phyloP scores from a whole-genome alignment of 2,113 vertebrate species.

The Merops nubicus region DNA sequence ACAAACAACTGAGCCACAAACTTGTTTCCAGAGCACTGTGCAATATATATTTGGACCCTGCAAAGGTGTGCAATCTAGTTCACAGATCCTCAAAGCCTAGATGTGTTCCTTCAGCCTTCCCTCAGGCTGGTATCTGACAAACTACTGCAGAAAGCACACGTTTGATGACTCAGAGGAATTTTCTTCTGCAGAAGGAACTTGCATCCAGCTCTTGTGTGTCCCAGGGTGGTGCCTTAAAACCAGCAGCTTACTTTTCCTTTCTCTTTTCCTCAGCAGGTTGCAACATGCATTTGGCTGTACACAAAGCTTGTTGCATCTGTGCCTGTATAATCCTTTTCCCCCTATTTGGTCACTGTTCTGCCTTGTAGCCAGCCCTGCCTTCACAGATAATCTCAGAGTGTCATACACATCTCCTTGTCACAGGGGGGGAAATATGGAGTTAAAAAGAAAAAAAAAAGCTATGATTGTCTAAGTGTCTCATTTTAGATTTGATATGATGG shows the following conservation, averaged over 20 bases:
- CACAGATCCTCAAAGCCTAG: neutral
- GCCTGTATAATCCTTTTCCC: neutral
- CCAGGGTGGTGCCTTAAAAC: neutral
- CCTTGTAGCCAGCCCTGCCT: neutral
- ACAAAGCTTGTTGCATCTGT: neutral
- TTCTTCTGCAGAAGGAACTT: neutral
- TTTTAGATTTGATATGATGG: conserved; percentile 30
- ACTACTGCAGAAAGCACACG: neutral
- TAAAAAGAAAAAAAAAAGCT: neutral
- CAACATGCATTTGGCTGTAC: neutral
- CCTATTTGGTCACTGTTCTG: accelerated
- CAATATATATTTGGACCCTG: neutral
- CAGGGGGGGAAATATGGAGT: neutral
- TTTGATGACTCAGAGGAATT: conserved; percentile 3
- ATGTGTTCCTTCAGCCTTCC: neutral
- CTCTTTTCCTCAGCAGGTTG: neutral
- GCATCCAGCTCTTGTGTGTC: neutral
- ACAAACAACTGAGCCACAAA: neutral
- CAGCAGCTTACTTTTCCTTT: conserved; percentile 18
- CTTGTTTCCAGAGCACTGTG: neutral
- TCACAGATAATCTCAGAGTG: neutral
- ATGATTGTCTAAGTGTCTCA: conserved; percentile 52
- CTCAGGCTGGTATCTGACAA: neutral
- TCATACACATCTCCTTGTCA: neutral
- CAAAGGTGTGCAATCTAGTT: neutral